Conservation (phyloP, 2,888 invertebrate genomes). For the Leptinotarsa tumamoca region DNA sequence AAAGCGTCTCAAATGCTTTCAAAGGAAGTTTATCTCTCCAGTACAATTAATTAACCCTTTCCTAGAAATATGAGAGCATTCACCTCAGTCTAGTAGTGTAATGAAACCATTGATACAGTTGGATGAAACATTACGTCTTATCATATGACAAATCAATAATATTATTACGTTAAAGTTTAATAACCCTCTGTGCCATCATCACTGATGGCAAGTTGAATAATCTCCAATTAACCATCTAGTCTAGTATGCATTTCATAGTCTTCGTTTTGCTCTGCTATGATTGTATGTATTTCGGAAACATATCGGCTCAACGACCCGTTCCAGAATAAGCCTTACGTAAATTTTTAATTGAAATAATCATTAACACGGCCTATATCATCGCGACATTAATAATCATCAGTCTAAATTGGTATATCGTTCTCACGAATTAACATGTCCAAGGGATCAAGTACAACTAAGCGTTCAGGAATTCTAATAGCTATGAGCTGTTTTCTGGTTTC, state of each 20-base stretch:
- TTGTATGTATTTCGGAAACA: neutral
- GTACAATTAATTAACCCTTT: no score
- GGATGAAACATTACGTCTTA: neutral
- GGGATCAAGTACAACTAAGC: neutral
- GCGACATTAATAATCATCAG: conserved; percentile 22
- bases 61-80: no score
- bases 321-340: neutral
- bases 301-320: conserved; percentile 14
- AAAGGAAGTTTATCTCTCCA: no score
- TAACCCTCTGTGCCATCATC: neutral
- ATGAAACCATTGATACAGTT: neutral
- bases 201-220: no score
- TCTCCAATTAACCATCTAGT: no score
- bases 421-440: conserved; percentile 13
- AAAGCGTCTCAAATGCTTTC: no score
- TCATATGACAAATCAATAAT: neutral
- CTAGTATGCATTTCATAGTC: neutral
- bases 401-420: conserved; percentile 19
- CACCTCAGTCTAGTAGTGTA: no score
- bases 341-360: conserved; percentile 19
- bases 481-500: neutral
- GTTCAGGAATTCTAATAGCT: neutral
- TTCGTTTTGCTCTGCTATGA: neutral
- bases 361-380: conserved; percentile 23
- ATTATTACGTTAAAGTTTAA: conserved; percentile 1